Base-by-base conservation (phyloP, 2,888 invertebrate genomes). In the Pterobdella sp. region DNA sequence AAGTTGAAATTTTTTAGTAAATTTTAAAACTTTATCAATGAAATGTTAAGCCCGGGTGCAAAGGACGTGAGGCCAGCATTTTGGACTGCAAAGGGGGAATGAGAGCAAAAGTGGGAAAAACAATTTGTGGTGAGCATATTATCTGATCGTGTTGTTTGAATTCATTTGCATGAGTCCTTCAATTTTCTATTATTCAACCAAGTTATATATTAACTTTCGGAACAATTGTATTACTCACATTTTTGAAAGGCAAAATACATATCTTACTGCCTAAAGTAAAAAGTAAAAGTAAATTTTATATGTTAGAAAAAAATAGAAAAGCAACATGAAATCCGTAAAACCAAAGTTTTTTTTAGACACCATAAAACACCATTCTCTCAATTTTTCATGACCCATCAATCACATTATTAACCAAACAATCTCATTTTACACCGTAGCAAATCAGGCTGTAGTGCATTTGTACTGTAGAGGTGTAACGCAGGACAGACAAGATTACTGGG, bases 391-490 rank as follows among this genome's bases (percentile, higher is more conserved):
- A 32, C 1, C 31, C 34, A n/a, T n/a, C 26, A 4, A 66, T 34
- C 22, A 32, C 66, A 34, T 32, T 34, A 66, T 26, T 1, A 34
- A 32, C n/a, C 66, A 1, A 36, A 35, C 36, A 26, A 18, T 36
- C 34, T 22, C 14, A 22, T 68, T 36, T 42, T 31, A 29, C 14
- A 29, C 77, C 77, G 10, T 82, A 88, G 88, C 94, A 84, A 93
- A 92, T 81, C 96, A 96, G 82, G 93, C 92, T 42, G 94, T 95
- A 82, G 86, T 96, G 73, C 94, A 90, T 14, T 89, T 96, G 70
- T 88, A 91, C 80, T 96, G 96, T 82, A 87, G 88, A 67, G 90
- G 93, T 0, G 87, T 89, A 76, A 74, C 73, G 79, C 56, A 76
- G 76, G 73, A 77, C 78, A 73, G 79, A 78, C 74, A 87, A 84